Evolutionary conservation across 2,797 vertebrate species (phyloP).

Genomic region (Bovichtus variegatus): DNA sequence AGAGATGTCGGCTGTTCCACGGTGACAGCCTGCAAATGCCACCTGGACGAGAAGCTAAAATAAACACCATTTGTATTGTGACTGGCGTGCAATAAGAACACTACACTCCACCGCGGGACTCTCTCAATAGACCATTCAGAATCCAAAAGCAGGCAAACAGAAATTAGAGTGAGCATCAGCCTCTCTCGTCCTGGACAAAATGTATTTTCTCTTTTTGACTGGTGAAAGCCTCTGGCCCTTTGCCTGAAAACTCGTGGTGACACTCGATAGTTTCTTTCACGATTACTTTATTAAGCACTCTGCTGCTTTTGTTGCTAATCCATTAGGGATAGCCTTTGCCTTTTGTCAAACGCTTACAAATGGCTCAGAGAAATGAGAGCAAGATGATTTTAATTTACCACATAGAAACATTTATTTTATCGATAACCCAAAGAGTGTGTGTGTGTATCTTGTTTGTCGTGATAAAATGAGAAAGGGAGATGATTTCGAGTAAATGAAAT

Average conservation of each 20-base stretch:
- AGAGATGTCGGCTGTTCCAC: conserved; percentile 59
- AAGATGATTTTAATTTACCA: conserved; percentile 45
- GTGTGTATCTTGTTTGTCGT: neutral
- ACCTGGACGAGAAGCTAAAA: conserved; percentile 70
- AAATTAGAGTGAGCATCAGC: conserved; percentile 39
- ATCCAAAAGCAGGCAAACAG: conserved; percentile 39
- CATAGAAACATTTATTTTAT: conserved; percentile 23
- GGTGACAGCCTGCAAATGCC: conserved; percentile 63
- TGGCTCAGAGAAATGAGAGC: conserved; percentile 41
- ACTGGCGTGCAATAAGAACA: conserved; percentile 35
- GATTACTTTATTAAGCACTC: conserved; percentile 60
- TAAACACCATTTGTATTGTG: conserved; percentile 56
- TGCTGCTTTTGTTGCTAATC: conserved; percentile 65
- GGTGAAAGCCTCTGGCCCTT: conserved; percentile 50
- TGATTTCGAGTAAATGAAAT: too few relatives aligned
- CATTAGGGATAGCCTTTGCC: conserved; percentile 54
- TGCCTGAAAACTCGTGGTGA: conserved; percentile 51
- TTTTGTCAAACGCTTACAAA: conserved; percentile 49
- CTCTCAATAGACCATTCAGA: conserved; percentile 61
- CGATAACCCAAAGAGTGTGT: neutral
- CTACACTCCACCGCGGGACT: conserved; percentile 13
- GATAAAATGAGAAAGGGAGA: neutral
- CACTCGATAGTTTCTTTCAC: conserved; percentile 68
- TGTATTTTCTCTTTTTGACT: conserved; percentile 48
- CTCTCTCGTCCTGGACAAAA: conserved; percentile 46